Evolutionary conservation across 1,140 invertebrate genomes (phyloP).

Genomic region (Drosophila ficusphila): DNA sequence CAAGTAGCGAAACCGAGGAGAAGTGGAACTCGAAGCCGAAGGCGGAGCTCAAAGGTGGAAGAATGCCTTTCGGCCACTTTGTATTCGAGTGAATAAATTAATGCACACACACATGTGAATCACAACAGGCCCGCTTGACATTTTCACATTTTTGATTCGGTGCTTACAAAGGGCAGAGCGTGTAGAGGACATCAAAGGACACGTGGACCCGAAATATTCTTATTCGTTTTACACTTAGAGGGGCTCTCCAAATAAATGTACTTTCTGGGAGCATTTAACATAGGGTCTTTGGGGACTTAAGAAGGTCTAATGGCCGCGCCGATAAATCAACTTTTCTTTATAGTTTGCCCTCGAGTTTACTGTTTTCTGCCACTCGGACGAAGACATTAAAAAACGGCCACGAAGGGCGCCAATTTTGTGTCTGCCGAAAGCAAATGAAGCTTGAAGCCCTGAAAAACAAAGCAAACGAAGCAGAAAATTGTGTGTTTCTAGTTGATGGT

Average conservation of each 20-base stretch:
- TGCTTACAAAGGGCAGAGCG: slow-evolving; percentile 2
- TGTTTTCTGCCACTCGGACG: slow-evolving; percentile 29
- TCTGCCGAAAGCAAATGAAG: slow-evolving; percentile 57
- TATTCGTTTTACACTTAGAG: slow-evolving; percentile 7
- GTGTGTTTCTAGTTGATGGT: slow-evolving; percentile 14
- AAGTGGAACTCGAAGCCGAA: background rate
- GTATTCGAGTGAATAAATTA: slow-evolving; percentile 35
- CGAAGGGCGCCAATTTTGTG: slow-evolving; percentile 60
- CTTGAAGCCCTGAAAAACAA: slow-evolving; percentile 51
- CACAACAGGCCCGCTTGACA: slow-evolving; percentile 10
- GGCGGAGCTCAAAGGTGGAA: slow-evolving; percentile 1
- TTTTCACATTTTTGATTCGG: slow-evolving; percentile 20
- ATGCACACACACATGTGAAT: slow-evolving; percentile 27
- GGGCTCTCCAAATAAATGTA: background rate
- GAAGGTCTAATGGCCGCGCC: slow-evolving; percentile 5
- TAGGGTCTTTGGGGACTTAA: slow-evolving; percentile 18
- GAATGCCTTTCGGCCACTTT: slow-evolving; percentile 5
- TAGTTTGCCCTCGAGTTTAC: slow-evolving; percentile 26
- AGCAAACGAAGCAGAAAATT: slow-evolving; percentile 38
- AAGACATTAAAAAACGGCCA: slow-evolving; percentile 49
- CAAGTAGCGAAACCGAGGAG: slow-evolving; percentile 45
- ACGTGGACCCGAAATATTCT: too few species aligned
- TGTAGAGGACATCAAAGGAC: slow-evolving; percentile 38
- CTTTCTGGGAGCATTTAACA: slow-evolving; percentile 20
- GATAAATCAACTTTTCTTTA: slow-evolving; percentile 40